Conservation (phyloP, 2,888 invertebrate species). For the Tortricodes alternella region DNA sequence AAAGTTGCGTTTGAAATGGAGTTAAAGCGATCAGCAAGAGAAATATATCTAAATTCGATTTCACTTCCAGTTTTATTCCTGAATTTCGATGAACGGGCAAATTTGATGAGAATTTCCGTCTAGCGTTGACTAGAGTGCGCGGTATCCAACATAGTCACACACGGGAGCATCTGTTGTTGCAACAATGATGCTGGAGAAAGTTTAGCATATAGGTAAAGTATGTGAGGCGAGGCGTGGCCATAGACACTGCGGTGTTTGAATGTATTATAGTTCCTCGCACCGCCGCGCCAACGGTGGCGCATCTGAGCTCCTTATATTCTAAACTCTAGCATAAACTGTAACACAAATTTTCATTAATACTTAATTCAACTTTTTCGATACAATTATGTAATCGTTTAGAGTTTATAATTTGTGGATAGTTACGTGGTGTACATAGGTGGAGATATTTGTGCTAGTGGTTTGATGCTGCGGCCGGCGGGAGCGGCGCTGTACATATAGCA, state of each 20-base stretch:
- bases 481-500: conserved; percentile 62
- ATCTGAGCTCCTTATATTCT: conserved; percentile 79
- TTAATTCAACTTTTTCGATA: conserved; percentile 62
- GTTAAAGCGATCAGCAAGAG: not conserved
- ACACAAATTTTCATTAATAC: conserved; percentile 69
- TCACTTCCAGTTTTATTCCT: not conserved
- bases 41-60: not conserved
- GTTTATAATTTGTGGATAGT: conserved; percentile 68
- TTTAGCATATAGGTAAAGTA: conserved; percentile 77
- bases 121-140: conserved; percentile 47
- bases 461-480: conserved; percentile 56
- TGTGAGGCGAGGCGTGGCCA: conserved; percentile 72
- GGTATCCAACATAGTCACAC: conserved; percentile 57
- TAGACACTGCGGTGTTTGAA: conserved; percentile 79
- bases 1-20: not conserved
- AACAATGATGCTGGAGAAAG: conserved; percentile 74
- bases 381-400: conserved; percentile 62
- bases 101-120: conserved; percentile 30
- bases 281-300: conserved; percentile 75
- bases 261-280: conserved; percentile 80
- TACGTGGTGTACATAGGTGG: conserved; percentile 68
- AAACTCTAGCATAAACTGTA: conserved; percentile 79
- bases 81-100: conserved; percentile 40
- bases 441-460: conserved; percentile 77
- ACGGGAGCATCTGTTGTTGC: conserved; percentile 60